phyloP scores from a whole-genome alignment of 2,797 vertebrate species.

The Poecilia gillii region DNA sequence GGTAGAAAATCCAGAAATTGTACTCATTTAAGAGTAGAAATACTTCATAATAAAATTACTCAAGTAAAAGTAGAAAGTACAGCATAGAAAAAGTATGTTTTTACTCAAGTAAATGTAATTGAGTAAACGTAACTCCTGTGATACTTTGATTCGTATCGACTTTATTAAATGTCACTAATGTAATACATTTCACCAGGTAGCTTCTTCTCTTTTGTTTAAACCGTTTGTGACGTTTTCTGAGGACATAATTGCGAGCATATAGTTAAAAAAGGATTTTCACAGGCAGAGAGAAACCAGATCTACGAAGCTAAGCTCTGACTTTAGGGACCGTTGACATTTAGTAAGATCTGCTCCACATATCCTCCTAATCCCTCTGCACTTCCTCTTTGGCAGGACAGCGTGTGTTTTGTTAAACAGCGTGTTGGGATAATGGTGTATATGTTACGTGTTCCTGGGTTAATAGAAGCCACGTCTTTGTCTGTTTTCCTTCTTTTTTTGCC shows the following conservation, averaged over 20 bases:
- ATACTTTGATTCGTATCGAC: background rate
- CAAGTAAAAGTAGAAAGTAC: too few relatives aligned
- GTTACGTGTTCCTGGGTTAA: slow-evolving; percentile 22
- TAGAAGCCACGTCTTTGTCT: slow-evolving; percentile 7
- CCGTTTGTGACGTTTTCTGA: slow-evolving; percentile 4
- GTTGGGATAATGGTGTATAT: slow-evolving; percentile 20
- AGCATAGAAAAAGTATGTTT: too few relatives aligned
- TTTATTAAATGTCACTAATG: background rate
- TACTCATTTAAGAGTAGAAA: too few relatives aligned
- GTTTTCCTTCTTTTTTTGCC: background rate
- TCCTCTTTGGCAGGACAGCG: slow-evolving; percentile 39
- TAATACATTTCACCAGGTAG: background rate
- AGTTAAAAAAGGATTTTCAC: slow-evolving; percentile 29
- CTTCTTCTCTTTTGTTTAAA: background rate
- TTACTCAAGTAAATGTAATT: too few relatives aligned
- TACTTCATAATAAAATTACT: too few relatives aligned
- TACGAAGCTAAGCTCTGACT: slow-evolving; percentile 49
- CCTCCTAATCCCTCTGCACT: slow-evolving; percentile 61
- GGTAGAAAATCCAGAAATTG: too few relatives aligned
- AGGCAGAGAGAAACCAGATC: slow-evolving; percentile 50
- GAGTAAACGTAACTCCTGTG: background rate
- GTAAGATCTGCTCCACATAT: slow-evolving; percentile 66
- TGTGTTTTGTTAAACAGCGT: slow-evolving; percentile 32
- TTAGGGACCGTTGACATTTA: slow-evolving; percentile 57
- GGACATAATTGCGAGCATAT: slow-evolving; percentile 16